Evolutionary conservation across 2,888 invertebrate species (phyloP), one percentile per base, ranked within the genome.

Genomic region (Tribolium freemani): DNA sequence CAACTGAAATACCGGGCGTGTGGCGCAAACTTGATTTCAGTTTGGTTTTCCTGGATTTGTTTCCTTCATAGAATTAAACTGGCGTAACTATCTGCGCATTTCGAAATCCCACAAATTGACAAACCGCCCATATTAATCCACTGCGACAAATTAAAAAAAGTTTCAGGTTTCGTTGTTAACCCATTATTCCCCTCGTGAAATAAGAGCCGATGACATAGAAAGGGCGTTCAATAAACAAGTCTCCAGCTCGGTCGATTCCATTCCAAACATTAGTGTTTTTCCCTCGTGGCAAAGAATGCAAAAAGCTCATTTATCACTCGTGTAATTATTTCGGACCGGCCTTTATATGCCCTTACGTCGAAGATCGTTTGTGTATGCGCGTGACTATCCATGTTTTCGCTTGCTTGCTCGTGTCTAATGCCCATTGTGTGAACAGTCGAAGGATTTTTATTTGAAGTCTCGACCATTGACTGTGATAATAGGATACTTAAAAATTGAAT

Each of bases 381-480:
- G 69, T 69, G 69, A 69, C 69, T 69, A 61, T 61, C 69, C 69
- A 63, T 69, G 69, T 69, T 69, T 61, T 69, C 69, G 61, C 61
- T 69, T 61, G 69, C 69, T 69, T 69, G 61, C 60, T 69, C 69
- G 69, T 69, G 69, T 69, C 69, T 61, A 69, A 69, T 63, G 48
- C 63, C 69, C 69, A 69, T 69, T 69, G 69, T 69, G 60, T 26
- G 30, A 50, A 48, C 31, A 69, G 50, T 51, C 44, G 58, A 69
- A 69, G 38, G 61, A 69, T 69, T 69, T 63, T 69, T 69, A 69
- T 69, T 69, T 67, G n/a, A 57, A 67, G 48, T 20, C 48, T 67
- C 67, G 50, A 67, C 67, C 67, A 67, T 67, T 67, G 67, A 67
- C 67, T 67, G 56, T 50, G 46, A 67, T 67, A 67, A 67, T 67